A percentile compares a stretch with the other conserved stretches of the same genome.
phyloP scores from a whole-genome alignment of 2,113 vertebrate species.

The Oreochromis tanganicae region DNA sequence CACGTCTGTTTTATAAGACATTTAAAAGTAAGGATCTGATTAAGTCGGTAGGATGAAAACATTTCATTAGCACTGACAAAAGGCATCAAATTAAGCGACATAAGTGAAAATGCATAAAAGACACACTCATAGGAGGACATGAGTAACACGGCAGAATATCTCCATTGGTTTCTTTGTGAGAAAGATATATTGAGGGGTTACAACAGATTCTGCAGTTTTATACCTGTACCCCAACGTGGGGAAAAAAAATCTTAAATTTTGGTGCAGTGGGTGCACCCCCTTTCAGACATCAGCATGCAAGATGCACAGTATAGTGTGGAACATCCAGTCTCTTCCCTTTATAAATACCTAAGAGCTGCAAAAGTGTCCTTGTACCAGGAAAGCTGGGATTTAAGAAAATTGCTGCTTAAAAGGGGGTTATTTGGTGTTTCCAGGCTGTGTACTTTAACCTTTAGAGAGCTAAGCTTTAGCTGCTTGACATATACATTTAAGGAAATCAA shows the following conservation, averaged over 20 bases:
- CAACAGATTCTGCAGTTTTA: not conserved
- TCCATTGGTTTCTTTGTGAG: not conserved
- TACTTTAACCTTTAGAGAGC: not conserved
- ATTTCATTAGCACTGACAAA: not conserved
- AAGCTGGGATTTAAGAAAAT: not conserved
- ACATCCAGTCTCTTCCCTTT: not conserved
- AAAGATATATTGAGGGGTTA: not conserved
- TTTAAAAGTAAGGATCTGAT: not conserved
- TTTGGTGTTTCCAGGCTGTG: not conserved
- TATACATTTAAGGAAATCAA: not conserved
- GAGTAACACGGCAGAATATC: not conserved
- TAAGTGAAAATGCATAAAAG: not conserved
- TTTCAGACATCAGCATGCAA: not conserved
- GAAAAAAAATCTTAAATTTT: not conserved
- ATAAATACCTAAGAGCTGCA: not conserved
- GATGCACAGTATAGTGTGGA: not conserved
- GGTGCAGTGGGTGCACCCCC: not conserved
- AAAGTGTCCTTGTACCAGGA: not conserved
- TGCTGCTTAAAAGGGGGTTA: not conserved
- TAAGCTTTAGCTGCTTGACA: not conserved
- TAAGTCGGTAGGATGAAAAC: not conserved
- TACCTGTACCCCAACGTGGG: not conserved
- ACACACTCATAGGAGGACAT: not conserved
- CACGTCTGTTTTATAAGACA: not conserved
- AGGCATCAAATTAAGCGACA: not conserved